phyloP scores from a whole-genome alignment of 2,888 invertebrate genomes.

The Metellina segmentata region DNA sequence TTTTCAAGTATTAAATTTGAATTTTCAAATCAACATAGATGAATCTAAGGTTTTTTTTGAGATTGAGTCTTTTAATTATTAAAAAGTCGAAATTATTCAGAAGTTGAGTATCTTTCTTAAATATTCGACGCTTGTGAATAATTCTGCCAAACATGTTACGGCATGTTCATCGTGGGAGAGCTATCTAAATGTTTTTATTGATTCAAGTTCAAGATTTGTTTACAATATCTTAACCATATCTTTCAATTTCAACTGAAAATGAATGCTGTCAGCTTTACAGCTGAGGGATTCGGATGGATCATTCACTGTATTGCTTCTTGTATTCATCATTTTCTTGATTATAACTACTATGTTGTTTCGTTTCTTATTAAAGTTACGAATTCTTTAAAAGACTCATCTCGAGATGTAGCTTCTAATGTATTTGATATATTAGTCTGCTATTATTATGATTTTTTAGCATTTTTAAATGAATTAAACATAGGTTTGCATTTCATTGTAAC shows the following conservation, averaged over 20 bases:
- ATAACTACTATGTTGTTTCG: conserved; percentile 50
- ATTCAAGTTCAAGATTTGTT: not conserved
- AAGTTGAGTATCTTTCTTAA: not conserved
- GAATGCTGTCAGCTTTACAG: conserved; percentile 42
- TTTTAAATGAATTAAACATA: conserved; percentile 34
- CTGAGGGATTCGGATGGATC: conserved; percentile 35
- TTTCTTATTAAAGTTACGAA: not conserved
- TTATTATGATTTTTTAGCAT: conserved; percentile 57
- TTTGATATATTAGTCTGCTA: conserved; percentile 44
- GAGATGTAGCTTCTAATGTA: not conserved
- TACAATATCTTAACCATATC: not conserved
- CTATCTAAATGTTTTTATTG: not conserved
- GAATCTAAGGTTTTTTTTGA: not conserved
- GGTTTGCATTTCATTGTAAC: conserved; percentile 6
- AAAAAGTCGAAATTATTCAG: not conserved
- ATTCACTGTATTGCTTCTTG: not conserved
- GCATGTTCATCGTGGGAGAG: conserved; percentile 11
- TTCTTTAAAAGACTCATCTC: not conserved
- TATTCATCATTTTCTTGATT: conserved; percentile 40
- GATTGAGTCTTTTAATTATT: not conserved
- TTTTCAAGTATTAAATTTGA: conserved; percentile 4
- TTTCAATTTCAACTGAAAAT: conserved; percentile 10
- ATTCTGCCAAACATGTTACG: not conserved
- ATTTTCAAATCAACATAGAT: not conserved
- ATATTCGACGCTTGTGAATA: not conserved